Percentiles rank a stretch among this genome's conserved stretches.
Conservation (phyloP, 2,113 vertebrate genomes). For the Chlorodrepanis virens region DNA sequence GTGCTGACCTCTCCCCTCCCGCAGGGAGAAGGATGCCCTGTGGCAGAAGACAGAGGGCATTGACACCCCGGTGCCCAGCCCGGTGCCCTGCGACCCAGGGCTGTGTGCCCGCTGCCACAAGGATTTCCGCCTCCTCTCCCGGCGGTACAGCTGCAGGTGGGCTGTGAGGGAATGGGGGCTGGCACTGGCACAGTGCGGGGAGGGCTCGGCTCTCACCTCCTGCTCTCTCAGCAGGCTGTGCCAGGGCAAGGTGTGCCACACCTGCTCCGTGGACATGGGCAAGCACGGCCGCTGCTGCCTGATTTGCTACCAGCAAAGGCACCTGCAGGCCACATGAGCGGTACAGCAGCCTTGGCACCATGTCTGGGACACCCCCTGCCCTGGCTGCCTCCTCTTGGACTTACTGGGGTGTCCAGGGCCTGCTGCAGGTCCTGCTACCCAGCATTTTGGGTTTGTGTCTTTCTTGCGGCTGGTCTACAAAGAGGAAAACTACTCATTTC, state of each 20-base stretch:
- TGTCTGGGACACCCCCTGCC: background rate
- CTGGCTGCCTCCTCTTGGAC: background rate
- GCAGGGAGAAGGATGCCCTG: slow-evolving; percentile 73
- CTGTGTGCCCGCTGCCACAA: slow-evolving; percentile 64
- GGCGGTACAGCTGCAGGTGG: slow-evolving; percentile 74
- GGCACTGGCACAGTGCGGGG: accelerated
- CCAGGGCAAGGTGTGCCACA: slow-evolving; percentile 63
- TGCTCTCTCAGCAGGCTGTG: slow-evolving; percentile 50
- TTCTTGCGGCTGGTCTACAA: background rate
- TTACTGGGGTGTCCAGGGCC: accelerated
- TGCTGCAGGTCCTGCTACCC: background rate
- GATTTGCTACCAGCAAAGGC: slow-evolving; percentile 61
- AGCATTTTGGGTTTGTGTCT: background rate
- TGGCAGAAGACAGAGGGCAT: slow-evolving; percentile 74
- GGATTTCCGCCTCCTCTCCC: slow-evolving; percentile 68
- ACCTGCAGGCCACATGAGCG: background rate
- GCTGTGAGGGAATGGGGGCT: background rate
- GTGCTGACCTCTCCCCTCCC: background rate
- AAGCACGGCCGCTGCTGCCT: slow-evolving; percentile 63
- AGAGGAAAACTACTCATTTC: background rate
- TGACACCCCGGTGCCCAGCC: background rate
- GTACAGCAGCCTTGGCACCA: accelerated
- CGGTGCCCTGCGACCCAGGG: background rate
- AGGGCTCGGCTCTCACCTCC: background rate
- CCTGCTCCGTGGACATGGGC: slow-evolving; percentile 64